Percentiles rank a stretch among this genome's conserved stretches.
Evolutionary conservation across 2,888 invertebrate genomes (phyloP).

Genomic region (Eristalis pertinax): DNA sequence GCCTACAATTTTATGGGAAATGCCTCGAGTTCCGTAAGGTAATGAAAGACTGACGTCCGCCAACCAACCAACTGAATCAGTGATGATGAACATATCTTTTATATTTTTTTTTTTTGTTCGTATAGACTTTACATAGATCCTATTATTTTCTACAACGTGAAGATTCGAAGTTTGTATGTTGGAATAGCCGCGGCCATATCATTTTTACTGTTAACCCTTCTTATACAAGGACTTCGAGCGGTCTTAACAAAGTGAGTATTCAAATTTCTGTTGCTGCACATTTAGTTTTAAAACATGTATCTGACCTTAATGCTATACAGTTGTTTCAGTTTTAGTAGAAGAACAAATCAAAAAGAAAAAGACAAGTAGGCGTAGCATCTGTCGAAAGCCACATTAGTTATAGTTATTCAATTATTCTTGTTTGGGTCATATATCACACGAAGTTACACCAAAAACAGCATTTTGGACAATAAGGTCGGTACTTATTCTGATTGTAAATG

Average conservation of each 20-base stretch:
- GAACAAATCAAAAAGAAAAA: neutral
- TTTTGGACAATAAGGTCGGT: neutral
- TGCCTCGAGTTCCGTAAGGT: slow-evolving; percentile 86
- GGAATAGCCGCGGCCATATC: slow-evolving; percentile 90
- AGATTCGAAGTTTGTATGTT: slow-evolving; percentile 91
- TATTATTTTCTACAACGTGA: slow-evolving; percentile 90
- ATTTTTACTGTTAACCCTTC: slow-evolving; percentile 90
- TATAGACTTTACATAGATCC: slow-evolving; percentile 90
- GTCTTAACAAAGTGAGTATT: slow-evolving; percentile 86
- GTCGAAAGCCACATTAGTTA: neutral
- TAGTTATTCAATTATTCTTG: neutral
- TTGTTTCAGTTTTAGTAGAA: slow-evolving; percentile 7
- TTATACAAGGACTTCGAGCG: slow-evolving; percentile 89
- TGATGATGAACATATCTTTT: no score
- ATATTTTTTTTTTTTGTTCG: neutral
- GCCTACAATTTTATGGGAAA: slow-evolving; percentile 93
- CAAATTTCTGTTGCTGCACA: slow-evolving; percentile 19
- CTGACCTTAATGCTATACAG: neutral
- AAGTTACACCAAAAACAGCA: neutral
- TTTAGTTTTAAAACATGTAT: neutral
- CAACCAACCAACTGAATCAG: no score
- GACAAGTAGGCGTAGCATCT: neutral
- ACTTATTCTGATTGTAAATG: neutral
- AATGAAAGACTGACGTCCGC: neutral
- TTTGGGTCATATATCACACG: neutral